These are phyloP conservation scores for Diplazon laetatorius DNA, from an alignment of 2,888 invertebrate genomes.

Conservation along the genomic window DNA sequence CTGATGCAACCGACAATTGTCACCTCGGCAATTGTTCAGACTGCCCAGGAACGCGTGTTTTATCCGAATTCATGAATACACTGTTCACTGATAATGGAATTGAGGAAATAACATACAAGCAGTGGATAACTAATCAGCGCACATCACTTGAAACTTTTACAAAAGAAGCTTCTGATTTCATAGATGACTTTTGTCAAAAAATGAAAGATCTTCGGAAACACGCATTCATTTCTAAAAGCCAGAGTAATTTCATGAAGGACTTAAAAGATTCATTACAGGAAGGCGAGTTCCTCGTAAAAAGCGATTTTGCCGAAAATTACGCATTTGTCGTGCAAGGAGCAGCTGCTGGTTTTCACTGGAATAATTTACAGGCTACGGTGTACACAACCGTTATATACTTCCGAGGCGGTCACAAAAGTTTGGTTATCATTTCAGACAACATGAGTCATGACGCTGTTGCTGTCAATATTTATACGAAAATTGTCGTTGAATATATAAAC, in stretches of 20 bases:
- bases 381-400: neutral
- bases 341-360: constrained; percentile 12
- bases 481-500: constrained; percentile 35
- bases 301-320: no score
- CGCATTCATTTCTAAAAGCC: neutral
- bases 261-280: neutral
- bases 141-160: constrained; percentile 27
- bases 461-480: constrained; percentile 44
- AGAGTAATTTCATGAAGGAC: neutral
- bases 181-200: constrained; percentile 29
- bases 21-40: constrained; percentile 40
- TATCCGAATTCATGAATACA: neutral
- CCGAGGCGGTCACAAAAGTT: constrained; percentile 42
- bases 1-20: constrained; percentile 6
- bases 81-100: constrained; percentile 14
- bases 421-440: constrained; percentile 65
- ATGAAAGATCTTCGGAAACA: constrained; percentile 8
- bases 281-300: constrained; percentile 36
- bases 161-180: constrained; percentile 18
- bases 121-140: constrained; percentile 33
- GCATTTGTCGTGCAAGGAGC: constrained; percentile 35
- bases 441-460: constrained; percentile 62
- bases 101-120: constrained; percentile 29
- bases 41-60: constrained; percentile 27
- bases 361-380: neutral